phyloP scores from a whole-genome alignment of 2,797 vertebrate species.

The Threskiornis aethiopicus region DNA sequence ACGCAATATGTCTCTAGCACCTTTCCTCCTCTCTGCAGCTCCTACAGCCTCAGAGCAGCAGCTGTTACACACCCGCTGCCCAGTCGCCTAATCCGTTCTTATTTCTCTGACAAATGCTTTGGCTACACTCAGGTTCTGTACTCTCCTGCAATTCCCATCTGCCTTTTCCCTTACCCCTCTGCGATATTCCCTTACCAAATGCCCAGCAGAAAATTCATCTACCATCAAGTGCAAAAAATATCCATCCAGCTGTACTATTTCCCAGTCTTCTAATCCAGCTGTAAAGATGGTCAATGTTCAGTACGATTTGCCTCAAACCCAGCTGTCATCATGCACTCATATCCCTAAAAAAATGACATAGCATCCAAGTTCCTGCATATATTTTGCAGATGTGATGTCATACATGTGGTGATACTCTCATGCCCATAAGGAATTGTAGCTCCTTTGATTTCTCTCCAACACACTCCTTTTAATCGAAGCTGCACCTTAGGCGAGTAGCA shows the following conservation, averaged over 20 bases:
- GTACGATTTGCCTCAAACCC: neutral
- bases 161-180: neutral
- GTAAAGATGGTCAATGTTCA: neutral
- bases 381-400: neutral
- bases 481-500: neutral
- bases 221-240: neutral
- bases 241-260: neutral
- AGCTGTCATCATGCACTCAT: neutral
- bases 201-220: neutral
- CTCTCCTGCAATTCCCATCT: neutral
- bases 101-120: neutral
- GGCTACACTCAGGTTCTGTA: neutral
- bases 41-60: neutral
- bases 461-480: neutral
- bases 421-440: neutral
- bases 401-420: neutral
- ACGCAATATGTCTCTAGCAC: rapidly evolving
- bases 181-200: neutral
- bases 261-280: neutral
- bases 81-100: neutral
- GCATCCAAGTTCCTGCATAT: neutral
- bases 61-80: rapidly evolving
- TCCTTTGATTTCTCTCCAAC: neutral
- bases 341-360: neutral
- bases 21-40: neutral